Evolutionary conservation across 2,797 vertebrate species (phyloP).

Genomic region (Falco concolor): DNA sequence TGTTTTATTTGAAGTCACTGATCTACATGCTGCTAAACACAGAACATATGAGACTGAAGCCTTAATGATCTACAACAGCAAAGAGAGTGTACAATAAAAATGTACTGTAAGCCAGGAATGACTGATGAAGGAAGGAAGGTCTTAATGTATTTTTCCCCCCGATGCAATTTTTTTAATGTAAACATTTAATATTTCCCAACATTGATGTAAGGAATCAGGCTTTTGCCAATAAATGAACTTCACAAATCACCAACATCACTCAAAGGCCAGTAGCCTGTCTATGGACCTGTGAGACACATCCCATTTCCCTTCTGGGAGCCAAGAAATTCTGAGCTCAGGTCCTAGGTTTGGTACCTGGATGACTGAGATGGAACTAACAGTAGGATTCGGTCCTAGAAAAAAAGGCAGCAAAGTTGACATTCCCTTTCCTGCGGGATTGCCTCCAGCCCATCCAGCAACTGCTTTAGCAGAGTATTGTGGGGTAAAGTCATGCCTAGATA

Average conservation of each 20-base stretch:
- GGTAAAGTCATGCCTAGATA: background rate
- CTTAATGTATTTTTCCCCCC: background rate
- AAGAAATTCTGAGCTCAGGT: background rate
- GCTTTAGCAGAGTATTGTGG: background rate
- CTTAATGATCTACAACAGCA: constrained; percentile 58
- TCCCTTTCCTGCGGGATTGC: background rate
- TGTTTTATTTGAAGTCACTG: constrained; percentile 31
- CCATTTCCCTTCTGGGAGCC: background rate
- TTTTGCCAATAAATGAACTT: background rate
- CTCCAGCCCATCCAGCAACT: background rate
- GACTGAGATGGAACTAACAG: background rate
- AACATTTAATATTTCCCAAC: background rate
- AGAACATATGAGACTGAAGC: constrained; percentile 55
- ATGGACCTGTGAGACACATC: background rate
- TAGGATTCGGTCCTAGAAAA: background rate
- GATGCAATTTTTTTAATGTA: background rate
- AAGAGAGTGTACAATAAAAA: constrained; percentile 37
- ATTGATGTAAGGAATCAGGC: background rate
- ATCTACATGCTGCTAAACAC: constrained; percentile 59
- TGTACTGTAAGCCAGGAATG: constrained; percentile 39
- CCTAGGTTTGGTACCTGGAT: background rate
- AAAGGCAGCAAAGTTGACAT: background rate
- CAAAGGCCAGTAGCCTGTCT: background rate
- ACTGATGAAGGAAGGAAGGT: constrained; percentile 17
- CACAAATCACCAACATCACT: background rate